Base-by-base conservation (phyloP, 1,140 invertebrate species). In the Cyrtorhinus lividipennis region DNA sequence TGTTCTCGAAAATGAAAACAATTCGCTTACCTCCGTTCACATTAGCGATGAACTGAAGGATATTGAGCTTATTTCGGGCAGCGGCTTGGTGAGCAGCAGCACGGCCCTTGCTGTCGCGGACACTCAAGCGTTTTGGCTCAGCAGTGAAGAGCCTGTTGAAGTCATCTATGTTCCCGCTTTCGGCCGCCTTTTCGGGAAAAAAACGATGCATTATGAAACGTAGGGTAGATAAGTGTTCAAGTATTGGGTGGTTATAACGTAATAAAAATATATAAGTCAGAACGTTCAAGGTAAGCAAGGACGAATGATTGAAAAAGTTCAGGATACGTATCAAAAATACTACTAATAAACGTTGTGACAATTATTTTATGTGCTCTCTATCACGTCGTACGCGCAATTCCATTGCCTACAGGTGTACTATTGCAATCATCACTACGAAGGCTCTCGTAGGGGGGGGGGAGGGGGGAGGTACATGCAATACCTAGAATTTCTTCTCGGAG, bases 51-150 rank as follows among this genome's bases (percentile, higher is more conserved):
- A 87, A 88, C 63, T 85, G 77, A 15, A 91, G 73, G 66, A 92
- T 88, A 66, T 83, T 80, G 12, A 83, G 75, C 66, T 83, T 81
- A 72, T 90, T 87, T 63, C 83, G 78, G 1, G 81, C 78, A 0
- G 88, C 85, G 1, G 90, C 89, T 70, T 88, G 84, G 73, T 92
- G 89, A 2, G 84, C 79, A 1, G 84, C 81, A 0, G 82, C 83
- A 66, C 86, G 78, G 1, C 88, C 88, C 59, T 83, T 78, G 2
- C 75, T 78, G 75, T 92, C 88, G 62, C 77, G 73, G 1, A 90
- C 77, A 0, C 77, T 70, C 1, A 92, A 73, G n/a, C 86, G 77
- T 1, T 77, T 74, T 0, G 82, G 81, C 59, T 91, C 84, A 24
- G 77, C 80, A 26, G 81, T 74, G 69, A 83, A 87, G 1, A 90